Conservation (phyloP, 1,140 invertebrate species). For the Prorops nasuta region DNA sequence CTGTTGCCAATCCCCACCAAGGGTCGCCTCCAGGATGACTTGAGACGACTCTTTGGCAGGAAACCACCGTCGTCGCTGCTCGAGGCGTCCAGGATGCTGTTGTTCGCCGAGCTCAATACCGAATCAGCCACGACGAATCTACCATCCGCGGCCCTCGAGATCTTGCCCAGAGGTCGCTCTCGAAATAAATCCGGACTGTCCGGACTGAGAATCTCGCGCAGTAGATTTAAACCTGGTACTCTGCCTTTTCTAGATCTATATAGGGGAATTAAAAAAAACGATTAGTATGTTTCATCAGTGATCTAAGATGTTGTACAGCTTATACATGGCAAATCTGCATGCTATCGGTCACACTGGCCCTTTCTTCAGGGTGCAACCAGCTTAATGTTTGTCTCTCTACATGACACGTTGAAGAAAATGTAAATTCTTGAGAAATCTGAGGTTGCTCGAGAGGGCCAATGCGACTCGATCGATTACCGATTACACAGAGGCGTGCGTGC, state of each 20-base stretch:
- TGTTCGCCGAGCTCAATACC: constrained; percentile 59
- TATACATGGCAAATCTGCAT: no score
- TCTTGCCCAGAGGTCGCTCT: constrained; percentile 61
- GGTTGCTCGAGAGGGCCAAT: no score
- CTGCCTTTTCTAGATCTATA: constrained; percentile 86
- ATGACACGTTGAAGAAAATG: no score
- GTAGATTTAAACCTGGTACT: constrained; percentile 85
- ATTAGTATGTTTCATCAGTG: constrained; percentile 9
- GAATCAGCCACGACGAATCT: constrained; percentile 71
- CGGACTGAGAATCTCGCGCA: constrained; percentile 61
- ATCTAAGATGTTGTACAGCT: neutral
- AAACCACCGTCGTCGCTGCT: constrained; percentile 84
- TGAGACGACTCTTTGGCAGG: constrained; percentile 59
- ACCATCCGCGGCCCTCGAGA: constrained; percentile 71
- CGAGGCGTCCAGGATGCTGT: constrained; percentile 67
- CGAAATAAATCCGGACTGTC: constrained; percentile 57
- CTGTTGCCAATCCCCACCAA: constrained; percentile 66
- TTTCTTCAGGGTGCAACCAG: no score
- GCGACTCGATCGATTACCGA: no score
- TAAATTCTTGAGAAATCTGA: no score
- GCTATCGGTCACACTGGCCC: no score
- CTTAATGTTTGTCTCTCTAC: no score
- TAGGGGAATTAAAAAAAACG: constrained; percentile 33
- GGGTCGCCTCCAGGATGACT: constrained; percentile 68
- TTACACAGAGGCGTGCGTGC: no score